Conservation (phyloP, 2,113 vertebrate genomes). For the Phyllostomus discolor region DNA sequence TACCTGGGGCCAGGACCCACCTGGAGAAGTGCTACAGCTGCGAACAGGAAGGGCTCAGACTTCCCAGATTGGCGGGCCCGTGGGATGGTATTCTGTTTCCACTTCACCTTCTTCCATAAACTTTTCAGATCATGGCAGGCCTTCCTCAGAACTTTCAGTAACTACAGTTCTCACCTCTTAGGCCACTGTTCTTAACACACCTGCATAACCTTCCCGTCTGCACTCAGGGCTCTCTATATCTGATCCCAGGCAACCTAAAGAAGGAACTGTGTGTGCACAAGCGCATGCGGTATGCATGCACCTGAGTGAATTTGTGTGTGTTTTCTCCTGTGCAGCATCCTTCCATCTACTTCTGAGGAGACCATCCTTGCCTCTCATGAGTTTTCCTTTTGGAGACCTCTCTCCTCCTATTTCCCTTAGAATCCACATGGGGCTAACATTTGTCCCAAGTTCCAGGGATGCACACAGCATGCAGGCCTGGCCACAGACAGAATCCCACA, state of each 20-base stretch:
- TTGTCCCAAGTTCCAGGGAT: neutral
- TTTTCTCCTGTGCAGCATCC: neutral
- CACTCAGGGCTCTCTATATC: neutral
- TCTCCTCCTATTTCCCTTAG: neutral
- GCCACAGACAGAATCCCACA: neutral
- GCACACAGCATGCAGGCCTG: too few relatives aligned
- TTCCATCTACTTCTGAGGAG: neutral
- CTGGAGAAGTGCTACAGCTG: neutral
- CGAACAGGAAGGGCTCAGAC: neutral
- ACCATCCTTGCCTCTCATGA: too few relatives aligned
- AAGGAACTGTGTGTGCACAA: neutral
- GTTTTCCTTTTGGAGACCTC: neutral
- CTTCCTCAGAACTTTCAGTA: neutral
- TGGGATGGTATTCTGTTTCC: fast-evolving
- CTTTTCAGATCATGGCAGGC: neutral
- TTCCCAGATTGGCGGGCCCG: neutral
- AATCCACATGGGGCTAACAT: neutral
- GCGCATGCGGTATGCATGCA: fast-evolving
- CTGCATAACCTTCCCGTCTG: neutral
- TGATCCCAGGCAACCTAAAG: too few relatives aligned
- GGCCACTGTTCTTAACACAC: neutral
- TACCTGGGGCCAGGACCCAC: neutral
- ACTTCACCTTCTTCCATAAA: neutral
- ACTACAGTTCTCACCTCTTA: neutral
- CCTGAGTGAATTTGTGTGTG: too few relatives aligned